A percentile compares a stretch with the other conserved stretches of the same genome.
These are phyloP conservation scores for Dendrolimus punctatus DNA, from an alignment of 1,140 invertebrate species.

Conservation along the genomic window DNA sequence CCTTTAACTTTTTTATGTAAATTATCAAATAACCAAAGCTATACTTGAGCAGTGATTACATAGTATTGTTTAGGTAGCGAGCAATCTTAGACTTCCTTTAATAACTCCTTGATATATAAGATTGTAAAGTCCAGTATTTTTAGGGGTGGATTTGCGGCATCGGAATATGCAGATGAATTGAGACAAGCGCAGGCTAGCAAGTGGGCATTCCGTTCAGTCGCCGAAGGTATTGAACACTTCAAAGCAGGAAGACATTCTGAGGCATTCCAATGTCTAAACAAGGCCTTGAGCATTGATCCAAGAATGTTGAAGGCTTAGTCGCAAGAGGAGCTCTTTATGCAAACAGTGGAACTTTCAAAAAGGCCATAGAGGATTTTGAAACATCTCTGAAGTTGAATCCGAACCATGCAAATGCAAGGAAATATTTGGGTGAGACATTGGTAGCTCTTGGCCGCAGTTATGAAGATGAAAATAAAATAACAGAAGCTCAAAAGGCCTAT, in stretches of 20 bases:
- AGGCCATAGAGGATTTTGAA: constrained; percentile 96
- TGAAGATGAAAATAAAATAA: constrained; percentile 87
- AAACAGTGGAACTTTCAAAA: constrained; percentile 93
- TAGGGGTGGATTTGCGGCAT: constrained; percentile 82
- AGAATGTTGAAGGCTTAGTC: constrained; percentile 93
- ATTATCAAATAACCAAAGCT: no score
- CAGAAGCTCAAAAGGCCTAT: constrained; percentile 89
- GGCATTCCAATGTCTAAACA: constrained; percentile 96
- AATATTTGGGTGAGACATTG: constrained; percentile 94
- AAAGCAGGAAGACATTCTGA: constrained; percentile 92
- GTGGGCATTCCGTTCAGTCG: constrained; percentile 93
- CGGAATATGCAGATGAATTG: constrained; percentile 87
- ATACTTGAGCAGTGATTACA: no score
- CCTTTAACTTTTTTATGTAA: no score
- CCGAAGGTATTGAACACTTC: constrained; percentile 94
- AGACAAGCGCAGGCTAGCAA: constrained; percentile 91
- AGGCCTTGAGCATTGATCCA: constrained; percentile 92
- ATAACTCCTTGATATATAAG: no score
- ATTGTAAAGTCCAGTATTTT: constrained; percentile 5
- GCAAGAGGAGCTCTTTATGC: constrained; percentile 95
- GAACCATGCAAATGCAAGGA: constrained; percentile 93
- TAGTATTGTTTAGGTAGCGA: no score
- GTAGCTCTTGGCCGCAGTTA: constrained; percentile 88
- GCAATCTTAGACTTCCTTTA: no score
- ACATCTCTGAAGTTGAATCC: constrained; percentile 90